phyloP scores from a whole-genome alignment of 2,113 vertebrate genomes.

The Ammodramus savannarum region DNA sequence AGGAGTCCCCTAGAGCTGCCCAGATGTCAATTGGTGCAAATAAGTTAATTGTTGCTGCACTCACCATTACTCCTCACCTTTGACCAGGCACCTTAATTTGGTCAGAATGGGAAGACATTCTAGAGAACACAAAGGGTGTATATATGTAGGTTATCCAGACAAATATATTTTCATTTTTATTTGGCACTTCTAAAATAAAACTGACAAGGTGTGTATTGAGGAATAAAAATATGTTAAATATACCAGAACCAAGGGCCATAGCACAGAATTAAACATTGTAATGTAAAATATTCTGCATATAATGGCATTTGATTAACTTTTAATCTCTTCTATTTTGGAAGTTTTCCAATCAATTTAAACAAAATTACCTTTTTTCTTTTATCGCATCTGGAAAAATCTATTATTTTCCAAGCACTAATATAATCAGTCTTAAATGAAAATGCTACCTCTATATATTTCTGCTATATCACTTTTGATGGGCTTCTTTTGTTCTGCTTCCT shows the following conservation, averaged over 20 bases:
- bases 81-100: neutral
- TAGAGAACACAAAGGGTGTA: neutral
- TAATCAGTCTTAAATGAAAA: neutral
- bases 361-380: neutral
- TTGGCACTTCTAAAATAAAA: neutral
- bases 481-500: neutral
- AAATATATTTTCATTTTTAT: neutral
- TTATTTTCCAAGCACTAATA: neutral
- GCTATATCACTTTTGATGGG: neutral
- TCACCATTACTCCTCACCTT: neutral
- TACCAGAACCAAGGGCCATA: accelerated
- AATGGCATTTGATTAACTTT: neutral
- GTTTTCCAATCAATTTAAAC: neutral
- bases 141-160: neutral
- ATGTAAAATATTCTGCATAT: neutral
- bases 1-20: neutral
- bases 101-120: neutral
- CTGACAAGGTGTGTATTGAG: neutral
- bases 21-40: neutral
- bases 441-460: neutral
- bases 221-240: neutral
- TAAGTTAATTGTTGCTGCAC: neutral
- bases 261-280: neutral
- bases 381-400: neutral
- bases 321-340: neutral